Base-by-base conservation (phyloP, 2,888 invertebrate species). In the Aphidius colemani region DNA sequence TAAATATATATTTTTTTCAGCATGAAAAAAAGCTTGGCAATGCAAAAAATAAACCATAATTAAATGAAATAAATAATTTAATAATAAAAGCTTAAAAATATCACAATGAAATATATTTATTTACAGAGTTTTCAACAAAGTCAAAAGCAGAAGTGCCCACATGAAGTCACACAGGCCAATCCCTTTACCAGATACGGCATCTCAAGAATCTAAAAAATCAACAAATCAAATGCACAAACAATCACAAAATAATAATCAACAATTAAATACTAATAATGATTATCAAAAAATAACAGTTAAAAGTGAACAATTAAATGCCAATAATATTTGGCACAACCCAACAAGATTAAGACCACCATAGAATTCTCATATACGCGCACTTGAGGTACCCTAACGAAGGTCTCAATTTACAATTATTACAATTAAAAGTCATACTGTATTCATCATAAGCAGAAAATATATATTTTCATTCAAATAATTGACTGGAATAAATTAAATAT, bases 91-190 rank as follows among this genome's bases (percentile, higher is more conserved):
- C 53, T 39, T 44, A 7, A 50, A n/a, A 8, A 7, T 18, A 66
- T 18, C 2, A 56, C 46, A 13, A 18, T 48, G 41, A 48, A 10
- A 11, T 44, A 46, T 44, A 56, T 65, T n/a, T 40, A 53, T 53
- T 43, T 41, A 30, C 90, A 97, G 96, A 88, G 91, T 96, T 84
- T 97, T 97, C 88, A 91, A 90, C 86, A 97, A 97, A 89, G 95
- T 97, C 82, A 96, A 97, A 88, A 98, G 97, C 87, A 91, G 98
- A 85, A 98, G 96, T 86, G 98, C 98, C 72, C 98, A 98, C 86
- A 98, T 98, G 98, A 98, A 98, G 87, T 96, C 96, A 74, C 98
- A 98, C 86, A 91, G 94, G 82, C 92, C 94, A 74, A 79, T 82
- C 56, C 82, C 80, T 69, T 77, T 78, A 77, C 91, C 92, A 83